phyloP scores from a whole-genome alignment of 2,888 invertebrate genomes.

The Phalera bucephala region DNA sequence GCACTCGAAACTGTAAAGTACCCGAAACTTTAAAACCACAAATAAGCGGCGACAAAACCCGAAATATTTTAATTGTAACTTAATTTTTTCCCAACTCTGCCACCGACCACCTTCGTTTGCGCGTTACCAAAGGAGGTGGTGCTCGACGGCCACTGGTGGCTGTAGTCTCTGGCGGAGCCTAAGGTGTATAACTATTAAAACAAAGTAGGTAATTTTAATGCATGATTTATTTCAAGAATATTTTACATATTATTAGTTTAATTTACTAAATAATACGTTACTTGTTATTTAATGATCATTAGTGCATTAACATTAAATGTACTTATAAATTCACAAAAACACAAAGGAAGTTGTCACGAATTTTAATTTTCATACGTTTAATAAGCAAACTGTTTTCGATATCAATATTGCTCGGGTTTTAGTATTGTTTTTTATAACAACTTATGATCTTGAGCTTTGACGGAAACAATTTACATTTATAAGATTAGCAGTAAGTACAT shows the following conservation, averaged over 20 bases:
- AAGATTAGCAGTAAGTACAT: conserved; percentile 1
- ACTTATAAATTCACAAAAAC: conserved; percentile 9
- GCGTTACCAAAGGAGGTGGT: too few species aligned
- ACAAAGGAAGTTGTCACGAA: neutral
- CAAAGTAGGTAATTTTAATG: too few species aligned
- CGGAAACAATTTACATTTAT: too few species aligned
- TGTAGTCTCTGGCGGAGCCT: too few species aligned
- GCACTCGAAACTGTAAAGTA: too few species aligned
- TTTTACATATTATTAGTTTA: conserved; percentile 35
- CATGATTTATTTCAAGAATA: conserved; percentile 58
- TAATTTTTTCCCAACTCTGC: too few species aligned
- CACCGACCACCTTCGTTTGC: too few species aligned
- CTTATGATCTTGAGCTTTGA: neutral
- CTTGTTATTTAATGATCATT: conserved; percentile 17
- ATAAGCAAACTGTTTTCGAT: neutral
- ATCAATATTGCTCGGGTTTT: neutral
- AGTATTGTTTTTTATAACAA: neutral
- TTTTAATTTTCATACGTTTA: neutral
- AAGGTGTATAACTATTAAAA: too few species aligned
- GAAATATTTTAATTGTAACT: too few species aligned
- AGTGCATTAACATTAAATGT: conserved; percentile 19
- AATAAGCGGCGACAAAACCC: too few species aligned
- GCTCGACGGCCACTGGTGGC: too few species aligned
- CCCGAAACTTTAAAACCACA: too few species aligned
- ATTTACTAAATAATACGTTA: conserved; percentile 25